Evolutionary conservation across 1,140 invertebrate genomes (phyloP), one percentile per base, ranked within the genome.

Genomic region (Zaprionus taronus): DNA sequence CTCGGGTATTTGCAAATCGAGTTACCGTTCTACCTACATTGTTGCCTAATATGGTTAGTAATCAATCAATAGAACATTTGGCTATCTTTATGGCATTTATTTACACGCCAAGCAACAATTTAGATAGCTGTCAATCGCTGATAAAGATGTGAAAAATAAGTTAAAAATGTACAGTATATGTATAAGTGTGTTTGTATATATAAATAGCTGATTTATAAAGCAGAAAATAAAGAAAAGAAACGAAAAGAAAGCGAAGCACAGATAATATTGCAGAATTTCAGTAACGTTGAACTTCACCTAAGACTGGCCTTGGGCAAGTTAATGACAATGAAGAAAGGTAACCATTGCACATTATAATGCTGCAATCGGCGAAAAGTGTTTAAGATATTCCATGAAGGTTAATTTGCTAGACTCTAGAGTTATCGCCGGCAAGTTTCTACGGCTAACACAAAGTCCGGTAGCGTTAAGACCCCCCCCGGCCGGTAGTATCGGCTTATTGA

Each of bases 41-140:
- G 9, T 31, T 34, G 70, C 68, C 47, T 65, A 84, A 77, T 49
- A 62, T 47, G 24, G 15, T 75, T 64, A 60, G 78, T 77, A 71
- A 87, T 89, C 83, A 89, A 89, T 87, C 80, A 89, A 64, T 68
- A 55, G 31, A 68, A 65, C 47, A 83, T 87, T 87, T 66, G 64
- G 28, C 70, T 83, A 87, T 89, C 84, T 87, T 83, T 87, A 87
- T 87, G 41, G 55, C 41, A 69, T 81, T 72, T 14, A 28, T 75
- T 67, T 68, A 17, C 71, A 57, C 36, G 58, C 55, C 17, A 53
- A 72, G 51, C 49, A 77, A 81, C 72, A 75, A 89, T 89, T 89
- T 65, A 89, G 83, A 87, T 87, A 87, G 74, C 51, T 72, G 11
- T 53, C 55, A 60, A 44, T 26, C 12, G 11, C 44, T 80, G 84